A percentile compares a stretch with the other conserved stretches of the same genome.
These are phyloP conservation scores for Muscicapa adusta DNA, from an alignment of 2,113 vertebrate genomes.

Conservation along the genomic window DNA sequence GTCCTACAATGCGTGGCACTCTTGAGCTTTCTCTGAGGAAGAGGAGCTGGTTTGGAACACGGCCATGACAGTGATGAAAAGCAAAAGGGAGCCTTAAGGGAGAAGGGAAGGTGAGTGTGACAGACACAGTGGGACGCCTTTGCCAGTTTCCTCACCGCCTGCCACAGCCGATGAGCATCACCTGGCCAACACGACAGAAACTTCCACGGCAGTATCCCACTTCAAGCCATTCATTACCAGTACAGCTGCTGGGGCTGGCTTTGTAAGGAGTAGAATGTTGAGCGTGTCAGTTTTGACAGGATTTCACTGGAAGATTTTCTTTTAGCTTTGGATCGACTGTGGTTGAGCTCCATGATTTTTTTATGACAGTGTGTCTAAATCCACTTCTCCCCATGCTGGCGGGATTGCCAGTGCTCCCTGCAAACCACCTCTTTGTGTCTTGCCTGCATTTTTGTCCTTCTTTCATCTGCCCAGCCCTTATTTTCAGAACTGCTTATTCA, in stretches of 20 bases:
- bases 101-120: not conserved
- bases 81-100: not conserved
- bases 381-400: not conserved
- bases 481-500: not conserved
- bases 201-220: not conserved
- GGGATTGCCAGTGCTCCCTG: not conserved
- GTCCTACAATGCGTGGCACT: not conserved
- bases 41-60: not conserved
- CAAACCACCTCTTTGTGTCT: not conserved
- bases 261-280: not conserved
- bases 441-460: not conserved
- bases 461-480: not conserved
- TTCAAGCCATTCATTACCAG: not conserved
- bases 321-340: not conserved
- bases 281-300: not conserved
- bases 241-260: not conserved
- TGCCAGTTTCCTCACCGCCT: conserved; percentile 15
- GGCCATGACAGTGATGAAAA: not conserved
- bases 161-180: conserved; percentile 1
- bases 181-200: not conserved
- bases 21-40: not conserved
- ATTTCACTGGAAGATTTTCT: conserved; percentile 12
- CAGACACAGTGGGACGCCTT: not conserved
- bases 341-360: not conserved
- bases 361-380: not conserved